Evolutionary conservation across 2,113 vertebrate genomes (phyloP).

Genomic region (Oxyruncus cristatus): DNA sequence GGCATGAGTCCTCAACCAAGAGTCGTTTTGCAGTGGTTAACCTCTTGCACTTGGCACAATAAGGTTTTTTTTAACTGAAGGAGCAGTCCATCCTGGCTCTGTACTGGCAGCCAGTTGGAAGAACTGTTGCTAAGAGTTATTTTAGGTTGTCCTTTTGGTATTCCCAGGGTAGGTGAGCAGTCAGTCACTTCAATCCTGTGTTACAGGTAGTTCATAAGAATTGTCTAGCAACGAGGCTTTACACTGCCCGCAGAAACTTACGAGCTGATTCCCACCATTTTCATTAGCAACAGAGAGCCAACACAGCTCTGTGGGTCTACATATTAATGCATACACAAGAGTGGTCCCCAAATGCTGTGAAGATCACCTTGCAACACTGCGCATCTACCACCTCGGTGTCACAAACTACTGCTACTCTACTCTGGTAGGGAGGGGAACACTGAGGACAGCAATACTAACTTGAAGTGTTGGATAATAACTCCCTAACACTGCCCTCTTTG

Average conservation of each 20-base stretch:
- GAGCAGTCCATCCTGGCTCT: not conserved
- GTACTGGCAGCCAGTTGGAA: not conserved
- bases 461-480: not conserved
- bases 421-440: not conserved
- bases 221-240: not conserved
- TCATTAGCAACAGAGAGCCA: not conserved
- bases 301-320: not conserved
- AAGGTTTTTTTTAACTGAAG: not conserved
- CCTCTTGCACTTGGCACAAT: fast-evolving
- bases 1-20: not conserved
- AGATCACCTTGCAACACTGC: not conserved
- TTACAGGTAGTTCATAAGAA: not conserved
- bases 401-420: not conserved
- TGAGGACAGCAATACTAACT: not conserved
- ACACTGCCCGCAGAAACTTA: not conserved
- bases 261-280: not conserved
- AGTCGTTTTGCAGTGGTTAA: not conserved
- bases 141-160: not conserved
- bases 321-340: not conserved
- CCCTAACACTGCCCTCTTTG: not conserved
- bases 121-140: not conserved
- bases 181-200: not conserved
- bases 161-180: not conserved
- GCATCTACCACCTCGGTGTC: not conserved
- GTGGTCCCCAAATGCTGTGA: not conserved